Base-by-base conservation (phyloP, 2,113 vertebrate genomes). In the Ailuropoda melanoleuca region DNA sequence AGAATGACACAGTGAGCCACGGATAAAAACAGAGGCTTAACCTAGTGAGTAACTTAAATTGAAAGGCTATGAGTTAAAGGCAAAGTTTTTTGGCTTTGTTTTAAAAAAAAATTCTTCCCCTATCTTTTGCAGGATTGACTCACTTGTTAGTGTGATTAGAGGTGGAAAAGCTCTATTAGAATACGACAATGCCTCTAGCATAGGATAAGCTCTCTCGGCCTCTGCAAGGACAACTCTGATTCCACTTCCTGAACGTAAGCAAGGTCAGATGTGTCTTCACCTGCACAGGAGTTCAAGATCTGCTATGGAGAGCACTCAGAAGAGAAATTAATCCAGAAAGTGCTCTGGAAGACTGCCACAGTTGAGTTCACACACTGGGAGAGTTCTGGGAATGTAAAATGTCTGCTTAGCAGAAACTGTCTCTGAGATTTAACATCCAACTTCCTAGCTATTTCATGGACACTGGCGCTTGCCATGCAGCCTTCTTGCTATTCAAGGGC, bases 1-100 rank as follows among this genome's bases (percentile, higher is more conserved):
- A 85, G 95, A 98, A 88, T 99, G 99, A 97, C 87, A 43, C 15
- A 21, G 29, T 18, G 8, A 90, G 8, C 29, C 82, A 43, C 56
- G n/a, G 90, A 87, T 77, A 82, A 82, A 93, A 96, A 29, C 75
- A 66, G 78, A 92, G 84, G 29, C 92, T 94, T 83, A 83, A n/a
- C 46, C 50, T 90, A 92, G 56, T 95, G 95, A 97, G 98, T 98
- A 97, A 95, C 43, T 39, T 66, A 68, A 78, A 68, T 48, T 3
- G n/a, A 68, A 91, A 14, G 43, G 39, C 23, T 78, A 56, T 62
- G 82, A 56, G 56, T 90, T 34, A 56, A 77, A 55, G 62, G 23
- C 58, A 78, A 43, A 55, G 11, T 1, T 29, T 60, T 66, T 77
- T 46, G 39, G 58, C 34, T 96, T 83, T 43, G 24, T 86, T 95